phyloP scores from a whole-genome alignment of 2,888 invertebrate genomes.

The Dusona sp. region DNA sequence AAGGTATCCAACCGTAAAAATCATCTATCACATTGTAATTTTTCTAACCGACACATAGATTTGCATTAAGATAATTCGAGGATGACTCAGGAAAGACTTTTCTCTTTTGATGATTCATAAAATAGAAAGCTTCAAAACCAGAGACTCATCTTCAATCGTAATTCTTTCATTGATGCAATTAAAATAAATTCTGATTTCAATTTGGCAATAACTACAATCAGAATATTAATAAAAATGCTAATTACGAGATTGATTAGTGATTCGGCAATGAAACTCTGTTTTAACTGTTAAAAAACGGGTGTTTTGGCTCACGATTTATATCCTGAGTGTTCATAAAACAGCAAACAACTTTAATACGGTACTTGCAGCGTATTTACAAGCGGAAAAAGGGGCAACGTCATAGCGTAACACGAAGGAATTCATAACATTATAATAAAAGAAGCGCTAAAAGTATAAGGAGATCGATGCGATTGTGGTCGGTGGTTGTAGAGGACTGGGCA shows the following conservation, averaged over 20 bases:
- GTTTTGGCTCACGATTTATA: not conserved
- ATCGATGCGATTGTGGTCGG: slow-evolving; percentile 64
- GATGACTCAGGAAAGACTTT: not conserved
- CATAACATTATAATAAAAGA: slow-evolving; percentile 80
- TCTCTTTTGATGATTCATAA: not conserved
- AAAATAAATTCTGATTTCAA: not conserved
- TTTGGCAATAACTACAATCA: not conserved
- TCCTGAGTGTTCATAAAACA: not conserved
- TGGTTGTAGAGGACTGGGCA: slow-evolving; percentile 35
- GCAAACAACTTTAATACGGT: not conserved
- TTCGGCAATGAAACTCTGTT: not conserved
- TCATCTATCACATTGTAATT: slow-evolving; percentile 57
- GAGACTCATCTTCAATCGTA: not conserved
- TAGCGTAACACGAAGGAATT: slow-evolving; percentile 4
- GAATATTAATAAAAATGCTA: not conserved
- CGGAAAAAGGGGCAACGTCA: not conserved
- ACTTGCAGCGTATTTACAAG: not conserved
- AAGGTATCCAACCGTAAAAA: slow-evolving; percentile 51
- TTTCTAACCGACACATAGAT: not conserved
- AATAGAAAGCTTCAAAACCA: not conserved
- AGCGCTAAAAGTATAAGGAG: slow-evolving; percentile 77
- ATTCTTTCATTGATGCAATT: not conserved
- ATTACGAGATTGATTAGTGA: not conserved
- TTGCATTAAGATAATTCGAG: not conserved
- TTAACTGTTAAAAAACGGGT: not conserved